Percentiles rank a stretch among this genome's conserved stretches.
Conservation (phyloP, 2,888 invertebrate genomes). For the Nebria salina region DNA sequence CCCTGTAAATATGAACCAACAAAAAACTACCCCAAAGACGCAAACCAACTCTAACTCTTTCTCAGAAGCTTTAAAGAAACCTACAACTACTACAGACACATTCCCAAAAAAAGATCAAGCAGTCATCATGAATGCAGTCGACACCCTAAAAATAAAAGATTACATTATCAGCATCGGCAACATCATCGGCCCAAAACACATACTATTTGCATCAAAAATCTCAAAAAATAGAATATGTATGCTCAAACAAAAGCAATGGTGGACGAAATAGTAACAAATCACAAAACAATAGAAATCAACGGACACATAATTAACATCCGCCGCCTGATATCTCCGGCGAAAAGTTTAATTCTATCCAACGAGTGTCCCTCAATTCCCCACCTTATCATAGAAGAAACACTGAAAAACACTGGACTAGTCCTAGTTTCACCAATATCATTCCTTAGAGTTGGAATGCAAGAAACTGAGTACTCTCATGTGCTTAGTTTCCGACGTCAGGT, state of each 20-base stretch:
- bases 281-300: conserved; percentile 7
- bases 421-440: conserved; percentile 47
- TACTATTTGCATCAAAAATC: conserved; percentile 17
- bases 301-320: not conserved
- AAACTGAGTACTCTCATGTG: conserved; percentile 45
- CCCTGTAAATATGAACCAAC: not conserved
- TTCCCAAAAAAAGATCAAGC: conserved; percentile 22
- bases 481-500: conserved; percentile 49
- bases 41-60: conserved; percentile 11
- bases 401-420: conserved; percentile 43
- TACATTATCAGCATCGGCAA: conserved; percentile 18
- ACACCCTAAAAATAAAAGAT: conserved; percentile 19
- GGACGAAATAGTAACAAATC: conserved; percentile 12
- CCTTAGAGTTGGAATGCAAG: conserved; percentile 47
- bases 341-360: conserved; percentile 36
- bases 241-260: not conserved
- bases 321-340: conserved; percentile 16
- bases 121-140: conserved; percentile 17
- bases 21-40: not conserved
- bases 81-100: conserved; percentile 30
- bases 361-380: conserved; percentile 49
- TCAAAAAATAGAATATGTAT: conserved; percentile 23
- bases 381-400: conserved; percentile 20
- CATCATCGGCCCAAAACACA: not conserved
- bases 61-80: conserved; percentile 33